Evolutionary conservation across 1,140 invertebrate species (phyloP), one percentile per base, ranked within the genome.

Genomic region (Heliconius nattereri): DNA sequence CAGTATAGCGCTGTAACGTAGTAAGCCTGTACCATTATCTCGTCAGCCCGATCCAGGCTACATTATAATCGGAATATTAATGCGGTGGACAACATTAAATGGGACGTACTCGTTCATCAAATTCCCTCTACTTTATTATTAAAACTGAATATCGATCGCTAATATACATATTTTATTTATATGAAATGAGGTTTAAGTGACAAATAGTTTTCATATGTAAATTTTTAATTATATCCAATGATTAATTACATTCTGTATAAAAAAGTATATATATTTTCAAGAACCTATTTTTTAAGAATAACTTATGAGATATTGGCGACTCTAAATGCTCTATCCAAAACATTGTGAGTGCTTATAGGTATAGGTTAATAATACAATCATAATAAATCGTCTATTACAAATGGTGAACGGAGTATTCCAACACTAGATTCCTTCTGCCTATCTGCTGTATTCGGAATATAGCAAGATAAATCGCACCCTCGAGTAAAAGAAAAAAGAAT

Each of bases 31-130:
- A 66, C 72, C 73, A 79, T 79, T 79, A 79, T 75, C 78, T 79
- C 78, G 74, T 79, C 78, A 79, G 71, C 54, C 52, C 40, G 23
- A 70, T 73, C 78, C 78, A 60, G 54, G 35, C 73, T 52, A 79
- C 73, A 71, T 75, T 75, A 79, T 79, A 75, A 75, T 75, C 71
- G 23, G 78, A 79, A 79, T 79, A 79, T 79, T 79, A 79, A 79
- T 79, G 73, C 73, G 73, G 78, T 66, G 57, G 23, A 26, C 73
- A 45, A 79, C 78, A 75, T 79, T 79, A 75, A 75, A 79, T 79
- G 78, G 72, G 73, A 79, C 26, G 71, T 73, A 54, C 78, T 37
- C 78, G 52, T 60, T 60, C 57, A 70, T 73, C 72, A 70, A 66
- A 74, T 78, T 32, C 60, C 78, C 78, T 54, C 73, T 75, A 66